These are phyloP conservation scores for Lepeophtheirus nordmannii DNA, from an alignment of 2,888 invertebrate genomes.

Conservation along the genomic window DNA sequence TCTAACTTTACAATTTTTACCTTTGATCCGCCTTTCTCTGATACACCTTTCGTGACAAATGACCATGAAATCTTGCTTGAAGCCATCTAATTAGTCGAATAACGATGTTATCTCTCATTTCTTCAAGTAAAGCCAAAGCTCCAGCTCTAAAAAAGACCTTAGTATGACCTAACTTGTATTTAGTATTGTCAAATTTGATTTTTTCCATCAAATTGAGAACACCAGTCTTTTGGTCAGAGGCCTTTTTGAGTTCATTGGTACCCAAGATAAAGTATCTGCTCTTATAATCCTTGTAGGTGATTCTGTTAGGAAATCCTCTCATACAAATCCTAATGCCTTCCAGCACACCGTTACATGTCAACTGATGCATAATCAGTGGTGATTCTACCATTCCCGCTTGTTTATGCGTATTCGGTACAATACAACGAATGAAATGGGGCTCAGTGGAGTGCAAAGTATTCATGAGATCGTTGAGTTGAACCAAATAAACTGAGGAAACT, in stretches of 20 bases:
- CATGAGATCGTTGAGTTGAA: slow-evolving; percentile 97
- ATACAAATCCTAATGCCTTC: slow-evolving; percentile 99
- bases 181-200: slow-evolving; percentile 35
- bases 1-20: slow-evolving; percentile 29
- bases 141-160: slow-evolving; percentile 33
- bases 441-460: slow-evolving; percentile 83
- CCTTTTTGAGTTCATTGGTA: slow-evolving; percentile 6
- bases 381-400: slow-evolving; percentile 59
- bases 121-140: slow-evolving; percentile 41
- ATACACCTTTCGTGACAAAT: slow-evolving; percentile 38
- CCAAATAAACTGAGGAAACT: slow-evolving; percentile 93
- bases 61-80: slow-evolving; percentile 72
- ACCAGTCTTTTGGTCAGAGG: slow-evolving; percentile 17
- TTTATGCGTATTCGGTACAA: slow-evolving; percentile 96
- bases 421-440: slow-evolving; percentile 99
- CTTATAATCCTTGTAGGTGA: slow-evolving; percentile 99
- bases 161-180: slow-evolving; percentile 36
- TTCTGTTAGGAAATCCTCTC: slow-evolving; percentile 99
- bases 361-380: slow-evolving; percentile 99
- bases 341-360: slow-evolving; percentile 99
- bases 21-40: slow-evolving; percentile 40
- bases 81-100: slow-evolving; percentile 36
- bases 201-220: slow-evolving; percentile 16
- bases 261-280: slow-evolving; percentile 58
- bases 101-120: slow-evolving; percentile 41